Conservation (phyloP, 1,140 invertebrate genomes). For the Capitella teleta region DNA sequence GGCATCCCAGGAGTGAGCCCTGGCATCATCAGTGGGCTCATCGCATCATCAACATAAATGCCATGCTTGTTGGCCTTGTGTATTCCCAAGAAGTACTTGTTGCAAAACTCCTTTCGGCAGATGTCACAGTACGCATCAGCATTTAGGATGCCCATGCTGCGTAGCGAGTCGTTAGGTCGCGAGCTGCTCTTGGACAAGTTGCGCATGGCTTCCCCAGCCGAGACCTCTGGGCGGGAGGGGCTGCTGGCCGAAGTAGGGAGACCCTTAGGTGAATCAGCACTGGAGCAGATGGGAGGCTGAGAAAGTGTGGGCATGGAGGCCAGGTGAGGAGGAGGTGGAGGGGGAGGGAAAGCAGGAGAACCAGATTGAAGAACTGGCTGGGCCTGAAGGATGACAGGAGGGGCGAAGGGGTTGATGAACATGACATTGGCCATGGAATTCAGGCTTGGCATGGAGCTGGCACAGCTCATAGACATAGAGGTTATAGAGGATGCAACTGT, state of each 20-base stretch:
- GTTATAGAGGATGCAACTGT: neutral
- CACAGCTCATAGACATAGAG: neutral
- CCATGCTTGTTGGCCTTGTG: constrained; percentile 54
- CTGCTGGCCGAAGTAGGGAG: neutral
- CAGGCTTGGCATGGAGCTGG: neutral
- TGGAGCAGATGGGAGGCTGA: neutral
- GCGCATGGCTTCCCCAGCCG: neutral
- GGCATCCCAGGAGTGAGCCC: neutral
- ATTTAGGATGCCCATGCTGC: constrained; percentile 17
- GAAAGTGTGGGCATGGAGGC: constrained; percentile 3
- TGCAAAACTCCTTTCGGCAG: constrained; percentile 50
- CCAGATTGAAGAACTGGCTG: neutral
- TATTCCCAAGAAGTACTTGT: constrained; percentile 47
- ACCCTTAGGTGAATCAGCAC: constrained; percentile 4
- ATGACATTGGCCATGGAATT: constrained; percentile 23
- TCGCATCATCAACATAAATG: constrained; percentile 11
- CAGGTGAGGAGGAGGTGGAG: constrained; percentile 1
- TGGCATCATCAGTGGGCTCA: neutral
- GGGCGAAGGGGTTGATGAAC: constrained; percentile 40
- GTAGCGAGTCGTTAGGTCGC: constrained; percentile 1
- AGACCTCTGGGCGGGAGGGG: neutral
- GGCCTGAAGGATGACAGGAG: constrained; percentile 22
- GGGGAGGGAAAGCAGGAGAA: constrained; percentile 1
- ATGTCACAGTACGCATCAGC: constrained; percentile 79
- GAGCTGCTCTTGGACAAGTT: neutral